These are phyloP conservation scores for Pogonomyrmex barbatus DNA, from an alignment of 1,140 invertebrate genomes.

Conservation along the genomic window DNA sequence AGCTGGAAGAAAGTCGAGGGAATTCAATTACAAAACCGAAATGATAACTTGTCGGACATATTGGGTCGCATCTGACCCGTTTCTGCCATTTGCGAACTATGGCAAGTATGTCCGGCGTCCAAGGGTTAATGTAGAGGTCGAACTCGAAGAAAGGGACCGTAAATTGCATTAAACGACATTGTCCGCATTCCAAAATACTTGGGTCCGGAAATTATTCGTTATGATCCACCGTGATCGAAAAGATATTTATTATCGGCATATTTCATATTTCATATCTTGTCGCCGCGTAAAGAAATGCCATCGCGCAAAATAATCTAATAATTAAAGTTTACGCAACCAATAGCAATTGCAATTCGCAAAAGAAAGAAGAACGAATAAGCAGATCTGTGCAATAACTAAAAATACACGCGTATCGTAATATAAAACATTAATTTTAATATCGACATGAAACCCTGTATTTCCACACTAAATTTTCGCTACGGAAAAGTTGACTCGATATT, in stretches of 20 bases:
- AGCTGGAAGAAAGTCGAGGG: neutral
- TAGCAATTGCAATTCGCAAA: neutral
- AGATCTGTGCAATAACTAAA: neutral
- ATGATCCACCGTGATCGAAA: neutral
- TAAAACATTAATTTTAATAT: neutral
- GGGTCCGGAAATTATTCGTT: constrained; percentile 18
- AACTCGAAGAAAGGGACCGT: constrained; percentile 46
- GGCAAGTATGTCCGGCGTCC: constrained; percentile 55
- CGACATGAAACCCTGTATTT: neutral
- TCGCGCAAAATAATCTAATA: neutral
- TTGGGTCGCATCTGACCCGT: constrained; percentile 50
- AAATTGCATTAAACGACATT: constrained; percentile 57
- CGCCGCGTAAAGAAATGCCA: neutral
- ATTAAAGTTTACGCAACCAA: neutral
- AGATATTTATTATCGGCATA: constrained; percentile 16
- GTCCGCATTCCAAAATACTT: constrained; percentile 40
- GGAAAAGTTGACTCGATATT: constrained; percentile 12
- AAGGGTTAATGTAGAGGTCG: constrained; percentile 56
- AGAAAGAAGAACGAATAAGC: neutral
- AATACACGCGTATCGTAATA: neutral
- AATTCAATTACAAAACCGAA: constrained; percentile 55
- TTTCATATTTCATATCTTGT: neutral
- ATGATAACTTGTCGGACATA: constrained; percentile 52
- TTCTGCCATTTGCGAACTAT: constrained; percentile 58
- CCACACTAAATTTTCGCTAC: neutral